Evolutionary conservation across 1,140 invertebrate genomes (phyloP).

Genomic region (Procambarus clarkii): DNA sequence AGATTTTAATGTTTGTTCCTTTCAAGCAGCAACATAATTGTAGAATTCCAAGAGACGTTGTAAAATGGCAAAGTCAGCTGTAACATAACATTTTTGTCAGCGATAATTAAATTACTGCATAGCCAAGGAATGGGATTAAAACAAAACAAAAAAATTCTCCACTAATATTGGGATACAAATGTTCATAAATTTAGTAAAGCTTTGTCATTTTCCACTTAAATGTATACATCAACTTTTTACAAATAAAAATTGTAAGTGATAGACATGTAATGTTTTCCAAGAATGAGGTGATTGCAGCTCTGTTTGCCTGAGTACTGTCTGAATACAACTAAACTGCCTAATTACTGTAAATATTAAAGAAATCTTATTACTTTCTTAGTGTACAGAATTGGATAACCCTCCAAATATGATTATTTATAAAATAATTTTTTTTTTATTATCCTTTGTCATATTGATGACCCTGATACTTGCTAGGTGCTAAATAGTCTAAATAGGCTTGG

Average conservation of each 20-base stretch:
- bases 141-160: no score
- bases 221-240: no score
- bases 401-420: constrained; percentile 7
- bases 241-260: neutral
- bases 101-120: no score
- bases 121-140: no score
- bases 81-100: neutral
- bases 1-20: neutral
- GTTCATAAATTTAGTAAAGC: neutral
- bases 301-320: neutral
- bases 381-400: constrained; percentile 7
- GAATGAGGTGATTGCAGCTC: neutral
- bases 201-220: neutral
- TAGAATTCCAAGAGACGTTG: no score
- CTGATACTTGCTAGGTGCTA: no score
- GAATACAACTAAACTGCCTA: neutral
- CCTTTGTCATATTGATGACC: no score
- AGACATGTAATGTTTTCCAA: neutral
- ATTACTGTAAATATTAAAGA: neutral
- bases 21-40: no score
- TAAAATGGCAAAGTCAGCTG: neutral
- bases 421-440: neutral
- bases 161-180: neutral
- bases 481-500: no score
- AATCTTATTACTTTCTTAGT: constrained; percentile 6